These are phyloP conservation scores for Lasioglossum calceatum DNA, from an alignment of 2,888 invertebrate genomes.

Conservation along the genomic window DNA sequence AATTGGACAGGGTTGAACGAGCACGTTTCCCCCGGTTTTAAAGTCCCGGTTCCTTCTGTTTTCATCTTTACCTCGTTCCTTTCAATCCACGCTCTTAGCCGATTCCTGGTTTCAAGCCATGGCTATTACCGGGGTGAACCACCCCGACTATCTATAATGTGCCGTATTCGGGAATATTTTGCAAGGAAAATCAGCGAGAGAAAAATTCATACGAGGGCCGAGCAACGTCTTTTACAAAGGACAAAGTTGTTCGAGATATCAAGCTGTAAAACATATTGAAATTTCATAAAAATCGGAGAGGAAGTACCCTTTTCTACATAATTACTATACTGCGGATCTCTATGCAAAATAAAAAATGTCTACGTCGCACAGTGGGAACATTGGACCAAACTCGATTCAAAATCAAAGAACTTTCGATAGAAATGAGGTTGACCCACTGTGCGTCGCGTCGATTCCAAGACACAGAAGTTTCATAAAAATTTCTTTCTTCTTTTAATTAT, in stretches of 20 bases:
- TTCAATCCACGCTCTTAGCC: slow-evolving; percentile 6
- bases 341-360: no score
- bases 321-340: neutral
- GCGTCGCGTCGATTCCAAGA: no score
- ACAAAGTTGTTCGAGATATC: no score
- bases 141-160: neutral
- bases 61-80: neutral
- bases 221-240: no score
- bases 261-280: no score
- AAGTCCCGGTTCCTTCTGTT: slow-evolving; percentile 11
- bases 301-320: neutral
- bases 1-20: slow-evolving; percentile 37
- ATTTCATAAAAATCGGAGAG: no score
- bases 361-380: no score
- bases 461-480: no score
- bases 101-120: slow-evolving; percentile 8
- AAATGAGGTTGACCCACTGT: no score
- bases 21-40: slow-evolving; percentile 26
- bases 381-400: no score
- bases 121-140: slow-evolving; percentile 6
- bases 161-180: neutral
- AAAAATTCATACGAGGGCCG: neutral
- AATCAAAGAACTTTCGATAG: no score
- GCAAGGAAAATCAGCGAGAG: neutral
- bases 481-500: no score